Evolutionary conservation across 2,797 vertebrate species (phyloP), one percentile per base, ranked within the genome.

Genomic region (Manis pentadactyla): DNA sequence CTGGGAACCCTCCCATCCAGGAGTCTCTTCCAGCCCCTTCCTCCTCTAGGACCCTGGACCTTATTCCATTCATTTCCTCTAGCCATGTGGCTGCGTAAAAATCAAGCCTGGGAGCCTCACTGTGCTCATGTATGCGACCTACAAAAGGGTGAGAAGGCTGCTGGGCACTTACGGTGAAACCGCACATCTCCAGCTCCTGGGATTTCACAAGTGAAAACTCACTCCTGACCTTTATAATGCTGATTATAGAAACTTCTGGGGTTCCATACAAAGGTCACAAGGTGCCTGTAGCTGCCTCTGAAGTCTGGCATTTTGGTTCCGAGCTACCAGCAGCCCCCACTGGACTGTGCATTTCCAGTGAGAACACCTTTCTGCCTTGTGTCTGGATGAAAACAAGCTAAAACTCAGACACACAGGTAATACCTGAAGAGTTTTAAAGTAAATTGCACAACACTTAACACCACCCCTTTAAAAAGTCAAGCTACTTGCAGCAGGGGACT

Each of bases 231-330:
- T 73, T 57, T 31, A 51, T 37, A 55, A 73, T 0, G 7, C 34
- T 74, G 86, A 92, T 77, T 59, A 88, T 77, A 69, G 69, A 93
- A 92, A 85, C 6, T 34, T 82, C 46, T 29, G 12, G 21, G 46
- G n/a, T 85, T 83, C 42, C 8, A 1, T 46, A 46, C 42, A 64
- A 63, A 94, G 73, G 69, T 23, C 86, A 83, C 6, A 63, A 79
- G 75, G 31, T 29, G 68, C 9, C 37, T 37, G 25, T 19, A 92
- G 71, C 64, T 90, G 66, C 34, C 81, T 85, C 92, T 74, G 55
- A 31, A 92, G 49, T 82, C n/a, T 68, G 73, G n/a, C 31, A 25
- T 92, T 95, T 92, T 78, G 92, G 81, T 90, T 77, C 92, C 79
- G 42, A 61, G 85, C 15, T 74, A 87, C 64, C 31, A 31, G 17